A percentile compares a stretch with the other conserved stretches of the same genome.
Conservation (phyloP, 2,797 vertebrate genomes). For the Rhinoraja longicauda region DNA sequence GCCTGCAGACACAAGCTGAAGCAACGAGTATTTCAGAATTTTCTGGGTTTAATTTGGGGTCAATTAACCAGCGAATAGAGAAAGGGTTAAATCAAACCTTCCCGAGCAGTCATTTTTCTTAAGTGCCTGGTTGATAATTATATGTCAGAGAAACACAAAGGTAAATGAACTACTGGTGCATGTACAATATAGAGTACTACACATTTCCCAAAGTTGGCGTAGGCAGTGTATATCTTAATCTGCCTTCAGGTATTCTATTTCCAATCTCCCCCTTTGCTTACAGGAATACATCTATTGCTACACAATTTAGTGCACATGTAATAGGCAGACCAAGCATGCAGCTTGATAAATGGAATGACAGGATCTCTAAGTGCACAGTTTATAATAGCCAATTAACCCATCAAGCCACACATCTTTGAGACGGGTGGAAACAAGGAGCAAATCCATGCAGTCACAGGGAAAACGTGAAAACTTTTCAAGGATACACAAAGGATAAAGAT, state of each 20-base stretch:
- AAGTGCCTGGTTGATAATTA: not conserved
- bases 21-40: no score
- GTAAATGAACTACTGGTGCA: not conserved
- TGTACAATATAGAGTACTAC: not conserved
- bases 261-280: not conserved
- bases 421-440: no score
- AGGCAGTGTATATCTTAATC: not conserved
- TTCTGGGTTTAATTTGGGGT: no score
- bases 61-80: not conserved
- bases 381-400: no score
- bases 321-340: not conserved
- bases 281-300: not conserved
- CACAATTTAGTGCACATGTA: not conserved
- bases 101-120: not conserved
- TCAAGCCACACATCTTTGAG: no score
- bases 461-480: no score
- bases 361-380: no score
- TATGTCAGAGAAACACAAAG: not conserved
- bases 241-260: not conserved
- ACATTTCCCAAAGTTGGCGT: not conserved
- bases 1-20: no score
- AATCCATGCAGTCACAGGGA: no score
- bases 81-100: not conserved
- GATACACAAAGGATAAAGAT: no score
- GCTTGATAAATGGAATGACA: not conserved